phyloP scores from a whole-genome alignment of 2,113 vertebrate genomes.

The Coptodon rendalli region DNA sequence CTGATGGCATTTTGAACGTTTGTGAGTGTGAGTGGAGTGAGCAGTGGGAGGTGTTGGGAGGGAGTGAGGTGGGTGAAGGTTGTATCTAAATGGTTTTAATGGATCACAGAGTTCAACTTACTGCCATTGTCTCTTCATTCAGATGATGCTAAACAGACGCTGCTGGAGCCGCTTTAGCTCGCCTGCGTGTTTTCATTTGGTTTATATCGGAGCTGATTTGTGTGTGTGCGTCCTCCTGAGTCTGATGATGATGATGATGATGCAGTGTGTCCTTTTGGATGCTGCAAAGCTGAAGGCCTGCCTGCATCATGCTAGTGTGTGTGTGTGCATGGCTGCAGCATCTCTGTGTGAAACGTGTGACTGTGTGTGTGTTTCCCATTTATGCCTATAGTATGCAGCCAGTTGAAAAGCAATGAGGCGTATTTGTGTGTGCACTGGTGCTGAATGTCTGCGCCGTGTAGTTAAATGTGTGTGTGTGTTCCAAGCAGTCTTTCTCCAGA shows the following conservation, averaged over 20 bases:
- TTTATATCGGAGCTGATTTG: not conserved
- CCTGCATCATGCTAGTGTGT: not conserved
- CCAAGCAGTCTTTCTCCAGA: not conserved
- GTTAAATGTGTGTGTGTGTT: not conserved
- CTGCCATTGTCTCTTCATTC: not conserved
- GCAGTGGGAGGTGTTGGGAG: not conserved
- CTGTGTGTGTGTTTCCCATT: not conserved
- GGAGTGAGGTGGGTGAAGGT: not conserved
- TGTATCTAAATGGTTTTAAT: not conserved
- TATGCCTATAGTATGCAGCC: not conserved
- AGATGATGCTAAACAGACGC: not conserved
- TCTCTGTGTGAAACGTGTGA: not conserved
- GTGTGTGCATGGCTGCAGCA: not conserved
- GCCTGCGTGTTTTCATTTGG: not conserved
- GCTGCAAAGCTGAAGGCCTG: not conserved
- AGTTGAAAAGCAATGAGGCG: not conserved
- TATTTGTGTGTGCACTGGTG: not conserved
- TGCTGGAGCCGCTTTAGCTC: not conserved
- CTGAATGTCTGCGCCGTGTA: not conserved
- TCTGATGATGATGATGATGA: not conserved
- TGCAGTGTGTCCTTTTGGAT: not conserved
- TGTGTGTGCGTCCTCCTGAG: not conserved
- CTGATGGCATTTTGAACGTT: not conserved
- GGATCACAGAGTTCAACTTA: not conserved
- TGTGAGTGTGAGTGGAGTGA: not conserved